A percentile compares a stretch with the other conserved stretches of the same genome.
Evolutionary conservation across 2,113 vertebrate genomes (phyloP).

Genomic region (Emberiza fucata): DNA sequence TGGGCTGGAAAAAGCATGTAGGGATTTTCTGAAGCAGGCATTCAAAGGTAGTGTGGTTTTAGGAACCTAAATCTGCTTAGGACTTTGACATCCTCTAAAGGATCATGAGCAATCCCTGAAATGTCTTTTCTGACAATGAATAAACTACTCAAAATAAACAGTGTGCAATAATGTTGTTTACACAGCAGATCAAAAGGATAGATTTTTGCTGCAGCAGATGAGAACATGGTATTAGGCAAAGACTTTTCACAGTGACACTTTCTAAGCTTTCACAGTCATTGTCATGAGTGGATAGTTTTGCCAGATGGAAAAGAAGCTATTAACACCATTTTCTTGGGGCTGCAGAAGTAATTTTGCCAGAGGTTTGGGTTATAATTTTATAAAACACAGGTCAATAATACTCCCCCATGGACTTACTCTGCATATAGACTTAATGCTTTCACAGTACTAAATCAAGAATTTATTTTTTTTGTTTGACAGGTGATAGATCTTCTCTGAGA

Average conservation of each 20-base stretch:
- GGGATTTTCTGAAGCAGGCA: neutral
- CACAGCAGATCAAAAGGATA: neutral
- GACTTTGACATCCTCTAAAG: neutral
- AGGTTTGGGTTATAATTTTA: neutral
- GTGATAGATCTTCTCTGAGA: neutral
- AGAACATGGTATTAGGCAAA: neutral
- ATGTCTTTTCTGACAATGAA: neutral
- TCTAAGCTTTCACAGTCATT: neutral
- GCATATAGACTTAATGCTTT: neutral
- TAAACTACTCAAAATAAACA: neutral
- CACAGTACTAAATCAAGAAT: neutral
- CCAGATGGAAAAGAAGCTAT: neutral
- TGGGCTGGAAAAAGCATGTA: neutral
- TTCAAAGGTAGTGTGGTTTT: neutral
- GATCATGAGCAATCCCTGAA: neutral
- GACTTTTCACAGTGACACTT: neutral
- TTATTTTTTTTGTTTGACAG: neutral
- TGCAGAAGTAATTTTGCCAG: neutral
- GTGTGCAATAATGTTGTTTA: neutral
- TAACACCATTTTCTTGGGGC: neutral
- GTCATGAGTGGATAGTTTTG: neutral
- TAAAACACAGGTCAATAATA: neutral
- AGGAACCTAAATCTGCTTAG: neutral
- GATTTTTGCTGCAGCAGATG: neutral
- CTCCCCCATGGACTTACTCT: neutral